These are phyloP conservation scores for Camponotus pennsylvanicus DNA, from an alignment of 1,140 invertebrate genomes.

Conservation along the genomic window DNA sequence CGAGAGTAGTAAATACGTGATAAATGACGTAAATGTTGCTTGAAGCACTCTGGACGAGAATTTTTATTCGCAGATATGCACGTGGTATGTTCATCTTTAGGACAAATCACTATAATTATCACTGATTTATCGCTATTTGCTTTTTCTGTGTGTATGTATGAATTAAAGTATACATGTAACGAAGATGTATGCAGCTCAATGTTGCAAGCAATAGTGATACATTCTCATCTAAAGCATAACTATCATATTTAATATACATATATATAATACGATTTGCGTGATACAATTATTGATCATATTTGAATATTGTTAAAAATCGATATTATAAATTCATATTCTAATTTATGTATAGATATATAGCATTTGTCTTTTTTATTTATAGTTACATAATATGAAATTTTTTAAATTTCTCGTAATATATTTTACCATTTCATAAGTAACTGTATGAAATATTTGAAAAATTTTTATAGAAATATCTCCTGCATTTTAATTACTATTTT, in stretches of 20 bases:
- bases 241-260: background rate
- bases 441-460: background rate
- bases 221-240: background rate
- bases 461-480: background rate
- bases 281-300: constrained; percentile 2
- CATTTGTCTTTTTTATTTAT: background rate
- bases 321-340: background rate
- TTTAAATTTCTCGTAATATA: background rate
- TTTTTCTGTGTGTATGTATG: background rate
- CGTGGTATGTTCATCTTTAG: constrained; percentile 29
- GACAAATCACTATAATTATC: constrained; percentile 64
- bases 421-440: background rate
- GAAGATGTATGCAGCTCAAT: background rate
- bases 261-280: background rate
- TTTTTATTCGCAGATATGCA: constrained; percentile 26
- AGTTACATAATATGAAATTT: constrained; percentile 5
- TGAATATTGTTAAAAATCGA: background rate
- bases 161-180: constrained; percentile 12
- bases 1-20: constrained; percentile 28
- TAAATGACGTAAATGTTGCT: constrained; percentile 64
- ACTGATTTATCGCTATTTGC: constrained; percentile 54
- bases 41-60: constrained; percentile 15
- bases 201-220: background rate
- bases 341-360: background rate
- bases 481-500: constrained; percentile 1